Conservation (phyloP, 2,113 vertebrate species). For the Athene cunicularia region DNA sequence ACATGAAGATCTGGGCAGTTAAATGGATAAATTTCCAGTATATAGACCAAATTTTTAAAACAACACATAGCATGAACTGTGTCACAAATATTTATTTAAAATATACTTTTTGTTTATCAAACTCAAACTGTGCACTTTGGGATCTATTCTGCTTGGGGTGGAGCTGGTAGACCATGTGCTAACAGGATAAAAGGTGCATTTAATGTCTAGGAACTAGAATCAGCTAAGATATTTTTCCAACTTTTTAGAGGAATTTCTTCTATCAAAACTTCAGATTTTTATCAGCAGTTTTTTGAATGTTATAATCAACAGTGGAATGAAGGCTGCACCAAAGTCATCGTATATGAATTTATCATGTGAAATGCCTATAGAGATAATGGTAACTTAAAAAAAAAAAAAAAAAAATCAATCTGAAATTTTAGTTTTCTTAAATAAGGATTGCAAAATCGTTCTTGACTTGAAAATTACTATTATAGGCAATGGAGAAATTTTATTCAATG, state of each 20-base stretch:
- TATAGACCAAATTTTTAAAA: not conserved
- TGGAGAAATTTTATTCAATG: not conserved
- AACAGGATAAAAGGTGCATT: rapidly evolving
- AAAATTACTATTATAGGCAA: not conserved
- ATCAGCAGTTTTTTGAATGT: not conserved
- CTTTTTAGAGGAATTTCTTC: not conserved
- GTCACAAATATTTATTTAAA: not conserved
- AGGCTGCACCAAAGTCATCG: not conserved
- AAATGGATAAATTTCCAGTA: not conserved
- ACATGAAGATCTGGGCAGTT: not conserved
- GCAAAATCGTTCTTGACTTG: not conserved
- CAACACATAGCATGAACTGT: not conserved
- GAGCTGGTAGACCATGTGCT: not conserved
- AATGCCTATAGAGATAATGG: not conserved
- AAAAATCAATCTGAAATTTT: not conserved
- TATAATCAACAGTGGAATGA: not conserved
- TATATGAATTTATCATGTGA: not conserved
- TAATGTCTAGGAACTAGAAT: not conserved
- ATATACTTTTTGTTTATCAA: not conserved
- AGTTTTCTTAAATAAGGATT: not conserved
- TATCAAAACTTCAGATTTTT: not conserved
- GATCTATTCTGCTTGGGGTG: not conserved
- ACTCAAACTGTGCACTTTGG: not conserved
- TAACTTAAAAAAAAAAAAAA: not conserved
- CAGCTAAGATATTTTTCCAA: not conserved